Conservation (phyloP, 1,140 invertebrate species). For the Caenorhabditis elegans region WBcel235 BX284602.5:6541501-6542000, state of each 20-base stretch:
- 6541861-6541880: neutral
- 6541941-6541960: slow-evolving; percentile 31
- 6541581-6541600: neutral
- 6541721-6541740: neutral
- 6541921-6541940: neutral
- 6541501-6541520: slow-evolving; percentile 32
- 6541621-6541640: slow-evolving; percentile 32
- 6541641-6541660: slow-evolving; percentile 38
- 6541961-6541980: slow-evolving; percentile 31
- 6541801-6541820: slow-evolving; percentile 26
- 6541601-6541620: slow-evolving; percentile 41
- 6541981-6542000: slow-evolving; percentile 35
- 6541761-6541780: slow-evolving; percentile 16
- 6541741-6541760: slow-evolving; percentile 41
- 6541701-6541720: slow-evolving; percentile 35
- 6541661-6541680: slow-evolving; percentile 38
- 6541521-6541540: slow-evolving; percentile 18
- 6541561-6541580: slow-evolving; percentile 41
- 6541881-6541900: neutral
- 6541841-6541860: neutral
- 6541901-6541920: neutral
- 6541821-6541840: slow-evolving; percentile 30
- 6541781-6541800: slow-evolving; percentile 5
- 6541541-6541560: neutral
- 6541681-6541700: slow-evolving; percentile 40